Evolutionary conservation across 1,140 invertebrate genomes (phyloP), one percentile per base, ranked within the genome.

Genomic region (Atta texana): DNA sequence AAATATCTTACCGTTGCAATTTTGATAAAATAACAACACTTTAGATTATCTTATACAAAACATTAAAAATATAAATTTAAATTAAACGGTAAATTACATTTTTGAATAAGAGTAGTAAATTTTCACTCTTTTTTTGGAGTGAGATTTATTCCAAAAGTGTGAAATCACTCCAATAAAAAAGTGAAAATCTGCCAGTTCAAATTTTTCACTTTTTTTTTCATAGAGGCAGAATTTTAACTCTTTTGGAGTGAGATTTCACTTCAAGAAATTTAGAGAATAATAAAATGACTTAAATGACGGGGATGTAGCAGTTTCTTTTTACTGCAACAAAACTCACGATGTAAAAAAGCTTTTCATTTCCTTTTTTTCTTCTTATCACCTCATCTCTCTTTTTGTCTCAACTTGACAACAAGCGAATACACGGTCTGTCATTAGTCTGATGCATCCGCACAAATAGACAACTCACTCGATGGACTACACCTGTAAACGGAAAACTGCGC

Each of bases 381-480:
- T 49, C 39, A 53, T 80, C n/a, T 78, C 57, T 55, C 31, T 55
- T 61, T 51, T 59, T 85, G 57, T 72, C 16, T 39, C 78, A 71
- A 59, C 78, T 81, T 71, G 21, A 53, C 51, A 76, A 68, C 44
- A n/a, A 66, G 76, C 44, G 77, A 69, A 21, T 51, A 21, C 12
- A 49, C 39, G 21, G 44, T 74, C 55, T 59, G 55, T 49, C 57
- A 34, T 75, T 57, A 55, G 14, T 34, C n/a, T 49, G 69, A 59
- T 34, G 80, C 80, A 72, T 72, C 18, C 80, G 71, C 55, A 69
- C 80, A 84, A 75, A 84, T 75, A 84, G 69, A 84, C 8, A 84
- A 75, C 55, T 61, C 39, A 39, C n/a, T 28, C 69, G n/a, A 74
- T 74, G 55, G 24, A 24, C 18, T 74, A 28, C 63, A 64, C 55